phyloP scores from a whole-genome alignment of 2,888 invertebrate genomes.

The Nomada ruficornis region DNA sequence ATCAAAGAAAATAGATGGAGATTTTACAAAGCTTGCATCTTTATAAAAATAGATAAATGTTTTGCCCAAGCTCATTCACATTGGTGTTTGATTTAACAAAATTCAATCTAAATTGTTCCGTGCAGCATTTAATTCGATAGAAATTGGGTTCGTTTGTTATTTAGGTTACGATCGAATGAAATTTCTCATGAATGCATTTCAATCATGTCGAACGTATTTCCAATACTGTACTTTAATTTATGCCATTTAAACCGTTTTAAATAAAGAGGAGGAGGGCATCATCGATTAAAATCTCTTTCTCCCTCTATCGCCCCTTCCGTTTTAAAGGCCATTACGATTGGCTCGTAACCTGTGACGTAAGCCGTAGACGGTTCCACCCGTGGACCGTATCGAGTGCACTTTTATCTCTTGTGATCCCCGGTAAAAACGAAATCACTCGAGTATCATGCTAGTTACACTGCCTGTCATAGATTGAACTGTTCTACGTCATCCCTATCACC shows the following conservation, averaged over 20 bases:
- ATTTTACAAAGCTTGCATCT: too few species aligned
- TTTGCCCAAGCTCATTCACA: not conserved
- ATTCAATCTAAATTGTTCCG: not conserved
- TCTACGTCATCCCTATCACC: constrained; percentile 1
- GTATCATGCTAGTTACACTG: constrained; percentile 41
- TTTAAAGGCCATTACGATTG: constrained; percentile 31
- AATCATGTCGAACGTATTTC: not conserved
- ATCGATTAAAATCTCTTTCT: not conserved
- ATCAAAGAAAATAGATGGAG: not conserved
- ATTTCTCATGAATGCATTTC: not conserved
- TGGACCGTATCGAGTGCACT: constrained; percentile 42
- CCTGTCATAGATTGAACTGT: constrained; percentile 12
- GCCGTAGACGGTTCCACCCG: constrained; percentile 34
- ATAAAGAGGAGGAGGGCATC: not conserved
- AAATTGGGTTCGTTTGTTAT: not conserved
- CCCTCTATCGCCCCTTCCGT: not conserved
- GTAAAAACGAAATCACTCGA: constrained; percentile 41
- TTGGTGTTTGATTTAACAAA: not conserved
- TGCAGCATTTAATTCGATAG: not conserved
- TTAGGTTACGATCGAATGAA: not conserved
- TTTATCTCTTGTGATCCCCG: constrained; percentile 38
- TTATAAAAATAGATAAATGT: too few species aligned
- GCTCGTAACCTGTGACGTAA: constrained; percentile 48
- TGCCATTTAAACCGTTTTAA: not conserved
- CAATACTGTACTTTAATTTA: not conserved